Evolutionary conservation across 1,140 invertebrate species (phyloP).

Genomic region (Drosophila triauraria): DNA sequence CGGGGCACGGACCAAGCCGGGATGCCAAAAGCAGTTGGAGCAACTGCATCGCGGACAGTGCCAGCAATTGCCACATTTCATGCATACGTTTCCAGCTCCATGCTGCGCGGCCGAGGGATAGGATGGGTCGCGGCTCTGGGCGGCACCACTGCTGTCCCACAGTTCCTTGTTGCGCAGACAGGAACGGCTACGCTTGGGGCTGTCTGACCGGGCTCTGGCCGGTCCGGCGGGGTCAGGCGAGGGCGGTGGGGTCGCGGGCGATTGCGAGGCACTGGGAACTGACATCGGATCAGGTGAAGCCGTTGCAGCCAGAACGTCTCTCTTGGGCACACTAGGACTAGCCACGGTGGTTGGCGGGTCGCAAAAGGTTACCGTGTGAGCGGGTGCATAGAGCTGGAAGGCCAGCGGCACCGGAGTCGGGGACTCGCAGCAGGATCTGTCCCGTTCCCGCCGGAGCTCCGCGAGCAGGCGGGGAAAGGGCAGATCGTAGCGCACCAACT

Average conservation of each 20-base stretch:
- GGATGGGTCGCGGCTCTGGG: conserved; percentile 1
- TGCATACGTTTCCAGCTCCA: conserved; percentile 33
- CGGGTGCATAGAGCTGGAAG: conserved; percentile 40
- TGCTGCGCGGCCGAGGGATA: conserved; percentile 13
- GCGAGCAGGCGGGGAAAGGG: conserved; percentile 33
- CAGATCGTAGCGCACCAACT: conserved; percentile 37
- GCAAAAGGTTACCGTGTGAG: conserved; percentile 2
- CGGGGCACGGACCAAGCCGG: conserved; percentile 15
- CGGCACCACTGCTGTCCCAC: conserved; percentile 7
- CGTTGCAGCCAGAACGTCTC: not conserved
- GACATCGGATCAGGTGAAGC: conserved; percentile 1
- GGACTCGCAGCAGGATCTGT: conserved; percentile 18
- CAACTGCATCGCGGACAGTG: conserved; percentile 46
- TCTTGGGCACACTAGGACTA: not conserved
- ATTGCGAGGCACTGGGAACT: not conserved
- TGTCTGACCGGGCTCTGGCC: conserved; percentile 2
- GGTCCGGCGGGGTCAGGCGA: not conserved
- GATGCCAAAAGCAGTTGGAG: conserved; percentile 57
- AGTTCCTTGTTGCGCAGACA: conserved; percentile 24
- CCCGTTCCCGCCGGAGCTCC: conserved; percentile 21
- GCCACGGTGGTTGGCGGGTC: not conserved
- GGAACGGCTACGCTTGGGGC: conserved; percentile 28
- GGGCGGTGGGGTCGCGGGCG: not conserved
- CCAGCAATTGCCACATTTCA: conserved; percentile 47
- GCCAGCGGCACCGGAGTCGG: conserved; percentile 10